Evolutionary conservation across 2,888 invertebrate species (phyloP), one percentile per base, ranked within the genome.

Genomic region (Stenodema calcarata): DNA sequence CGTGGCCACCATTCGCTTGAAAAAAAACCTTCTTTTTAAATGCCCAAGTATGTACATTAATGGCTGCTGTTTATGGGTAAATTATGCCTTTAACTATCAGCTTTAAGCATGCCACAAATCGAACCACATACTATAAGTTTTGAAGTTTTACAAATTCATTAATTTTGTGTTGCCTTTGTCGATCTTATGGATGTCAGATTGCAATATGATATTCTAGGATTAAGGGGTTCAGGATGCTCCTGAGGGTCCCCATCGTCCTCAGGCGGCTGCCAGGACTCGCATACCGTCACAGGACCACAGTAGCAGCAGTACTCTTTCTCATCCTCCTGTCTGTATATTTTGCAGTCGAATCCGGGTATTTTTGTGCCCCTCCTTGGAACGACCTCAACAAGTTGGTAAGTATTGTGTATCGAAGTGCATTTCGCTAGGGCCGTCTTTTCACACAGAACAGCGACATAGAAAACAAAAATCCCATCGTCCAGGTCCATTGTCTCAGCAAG

Each of bases 311-410:
- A 14, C 23, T 86, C 42, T 70, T 76, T 27, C 28, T 88, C 1
- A 16, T 88, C 11, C 18, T 88, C 16, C 12, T 83, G 11, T 75
- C 92, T 87, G 89, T 92, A 87, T 92, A 92, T 90, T 91, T 92
- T 83, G 91, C 93, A 47, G 91, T 93, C 87, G 92, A 92, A 90
- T 93, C 93, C 93, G 93, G 93, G 87, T 90, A 94, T 78, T 91
- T 93, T 89, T 94, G 94, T 90, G 92, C 92, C 41, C 93, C 93
- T 90, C 92, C 93, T n/a, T 92, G 92, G 91, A 91, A 92, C 83
- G 93, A 93, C 90, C 92, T 94, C 87, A 92, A 93, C 88, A 91
- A 91, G 90, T 91, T 93, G 91, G 94, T 94, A 91, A 93, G 93
- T 23, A 82, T 7, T n/a, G n/a, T n/a, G n/a, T 54, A n/a, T 11